These are phyloP conservation scores for Arrhamphus sclerolepis DNA, from an alignment of 2,797 vertebrate genomes.

Conservation along the genomic window DNA sequence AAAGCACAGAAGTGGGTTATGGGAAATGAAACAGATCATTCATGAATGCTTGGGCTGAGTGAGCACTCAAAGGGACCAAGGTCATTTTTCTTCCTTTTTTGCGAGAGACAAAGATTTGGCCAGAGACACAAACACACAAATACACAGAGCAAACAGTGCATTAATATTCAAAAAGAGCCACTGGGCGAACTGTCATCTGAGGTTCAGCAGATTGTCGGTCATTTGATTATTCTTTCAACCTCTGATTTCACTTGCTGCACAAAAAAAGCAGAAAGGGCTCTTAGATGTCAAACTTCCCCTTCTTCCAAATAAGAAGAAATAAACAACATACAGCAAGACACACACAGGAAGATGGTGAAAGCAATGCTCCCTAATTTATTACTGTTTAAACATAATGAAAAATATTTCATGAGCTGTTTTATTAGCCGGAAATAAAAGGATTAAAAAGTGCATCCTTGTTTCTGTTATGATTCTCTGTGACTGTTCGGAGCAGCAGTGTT, in stretches of 20 bases:
- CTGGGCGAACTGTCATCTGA: slow-evolving; percentile 49
- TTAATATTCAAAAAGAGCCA: slow-evolving; percentile 64
- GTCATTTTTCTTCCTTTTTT: slow-evolving; percentile 29
- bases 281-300: slow-evolving; percentile 6
- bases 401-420: slow-evolving; percentile 28
- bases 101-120: slow-evolving; percentile 10
- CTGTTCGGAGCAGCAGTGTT: slow-evolving; percentile 6
- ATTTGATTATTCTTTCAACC: slow-evolving; percentile 52
- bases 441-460: not conserved
- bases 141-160: slow-evolving; percentile 31
- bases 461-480: slow-evolving; percentile 18
- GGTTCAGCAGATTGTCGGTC: slow-evolving; percentile 51
- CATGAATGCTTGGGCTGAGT: slow-evolving; percentile 33
- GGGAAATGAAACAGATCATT: slow-evolving; percentile 16
- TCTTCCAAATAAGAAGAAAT: not conserved
- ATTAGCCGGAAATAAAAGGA: slow-evolving; percentile 9
- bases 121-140: slow-evolving; percentile 18
- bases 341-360: not conserved
- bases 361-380: slow-evolving; percentile 10
- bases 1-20: too few relatives aligned
- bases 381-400: slow-evolving; percentile 33
- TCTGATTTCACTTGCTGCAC: slow-evolving; percentile 41
- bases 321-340: not conserved
- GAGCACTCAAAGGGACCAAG: slow-evolving; percentile 39
- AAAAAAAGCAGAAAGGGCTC: slow-evolving; percentile 40